Percentiles rank a stretch among this genome's conserved stretches.
phyloP scores from a whole-genome alignment of 2,113 vertebrate species.

The Notothenia rossii region DNA sequence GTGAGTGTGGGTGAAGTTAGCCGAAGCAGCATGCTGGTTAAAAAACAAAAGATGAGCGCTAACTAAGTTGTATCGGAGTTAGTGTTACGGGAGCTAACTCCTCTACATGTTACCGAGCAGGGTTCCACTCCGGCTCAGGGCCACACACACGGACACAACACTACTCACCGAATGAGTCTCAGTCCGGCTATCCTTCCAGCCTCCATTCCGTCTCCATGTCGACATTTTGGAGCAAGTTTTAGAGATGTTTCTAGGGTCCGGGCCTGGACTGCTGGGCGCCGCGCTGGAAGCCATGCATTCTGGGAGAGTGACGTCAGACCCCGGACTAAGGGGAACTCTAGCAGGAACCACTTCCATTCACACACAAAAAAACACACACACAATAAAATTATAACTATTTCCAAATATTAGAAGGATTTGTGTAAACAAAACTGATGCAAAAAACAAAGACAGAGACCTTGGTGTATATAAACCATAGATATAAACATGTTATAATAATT shows the following conservation, averaged over 20 bases:
- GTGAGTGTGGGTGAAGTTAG: background rate
- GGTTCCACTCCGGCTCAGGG: background rate
- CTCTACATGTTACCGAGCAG: background rate
- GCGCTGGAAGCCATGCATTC: conserved; percentile 83
- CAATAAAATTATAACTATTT: no score
- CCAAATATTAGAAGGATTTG: background rate
- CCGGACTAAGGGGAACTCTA: conserved; percentile 33
- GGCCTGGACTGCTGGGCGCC: conserved; percentile 81
- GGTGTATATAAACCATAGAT: background rate
- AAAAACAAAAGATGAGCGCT: conserved; percentile 66
- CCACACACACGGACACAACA: no score
- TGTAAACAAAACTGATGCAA: background rate
- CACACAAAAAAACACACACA: background rate
- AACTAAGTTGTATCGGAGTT: conserved; percentile 72
- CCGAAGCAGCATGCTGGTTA: conserved; percentile 8
- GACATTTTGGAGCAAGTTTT: conserved; percentile 68
- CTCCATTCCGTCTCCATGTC: conserved; percentile 33
- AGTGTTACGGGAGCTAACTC: conserved; percentile 63
- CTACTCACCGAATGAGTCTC: conserved; percentile 56
- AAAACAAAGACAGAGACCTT: background rate
- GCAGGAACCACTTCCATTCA: background rate
- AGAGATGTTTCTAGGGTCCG: conserved; percentile 67
- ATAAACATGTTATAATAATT: background rate
- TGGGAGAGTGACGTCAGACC: conserved; percentile 86
- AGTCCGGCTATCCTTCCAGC: conserved; percentile 27